phyloP scores from a whole-genome alignment of 2,797 vertebrate species.

The Sparus aurata region DNA sequence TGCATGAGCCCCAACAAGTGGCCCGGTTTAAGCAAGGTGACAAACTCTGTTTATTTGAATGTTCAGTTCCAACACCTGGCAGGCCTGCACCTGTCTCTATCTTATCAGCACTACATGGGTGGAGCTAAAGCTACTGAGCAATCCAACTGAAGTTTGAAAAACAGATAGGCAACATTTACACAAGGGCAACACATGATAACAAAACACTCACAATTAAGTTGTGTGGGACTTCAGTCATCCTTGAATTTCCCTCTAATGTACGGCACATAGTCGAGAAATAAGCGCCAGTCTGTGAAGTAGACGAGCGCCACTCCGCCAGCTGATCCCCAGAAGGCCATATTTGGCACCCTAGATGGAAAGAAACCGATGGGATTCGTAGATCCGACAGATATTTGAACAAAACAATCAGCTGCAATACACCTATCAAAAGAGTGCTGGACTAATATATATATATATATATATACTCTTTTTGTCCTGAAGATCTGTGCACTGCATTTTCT shows the following conservation, averaged over 20 bases:
- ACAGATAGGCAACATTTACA: background rate
- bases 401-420: background rate
- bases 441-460: too few species aligned
- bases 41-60: constrained; percentile 24
- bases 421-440: background rate
- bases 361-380: constrained; percentile 19
- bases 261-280: constrained; percentile 93
- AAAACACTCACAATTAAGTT: constrained; percentile 64
- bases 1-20: background rate
- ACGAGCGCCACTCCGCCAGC: constrained; percentile 86
- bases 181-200: background rate
- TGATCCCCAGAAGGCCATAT: constrained; percentile 85
- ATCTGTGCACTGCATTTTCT: background rate
- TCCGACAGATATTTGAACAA: background rate
- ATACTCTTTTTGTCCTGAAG: too few species aligned
- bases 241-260: constrained; percentile 92
- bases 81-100: constrained; percentile 9
- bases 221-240: constrained; percentile 77
- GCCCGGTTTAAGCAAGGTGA: background rate
- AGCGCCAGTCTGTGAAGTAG: constrained; percentile 92
- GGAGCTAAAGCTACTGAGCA: constrained; percentile 14
- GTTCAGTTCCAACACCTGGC: constrained; percentile 21
- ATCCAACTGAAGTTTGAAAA: constrained; percentile 17
- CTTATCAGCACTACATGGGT: constrained; percentile 25
- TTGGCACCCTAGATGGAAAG: constrained; percentile 87